These are phyloP conservation scores for Dendronephthya gigantea DNA, from an alignment of 64 coral and sea anemone species.

Conservation along the genomic window DNA sequence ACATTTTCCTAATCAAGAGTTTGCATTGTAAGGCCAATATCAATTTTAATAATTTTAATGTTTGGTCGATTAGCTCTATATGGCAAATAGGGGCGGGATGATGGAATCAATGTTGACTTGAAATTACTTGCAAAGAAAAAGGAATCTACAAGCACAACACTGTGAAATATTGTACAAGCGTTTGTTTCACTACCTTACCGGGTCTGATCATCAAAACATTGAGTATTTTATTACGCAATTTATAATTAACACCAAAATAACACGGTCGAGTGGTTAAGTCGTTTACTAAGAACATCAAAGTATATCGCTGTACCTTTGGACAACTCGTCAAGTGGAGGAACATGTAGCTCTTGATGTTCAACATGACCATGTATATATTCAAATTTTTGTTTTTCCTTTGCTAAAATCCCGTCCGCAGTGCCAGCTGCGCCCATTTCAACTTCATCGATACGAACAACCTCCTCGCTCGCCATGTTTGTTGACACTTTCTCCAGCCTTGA, in stretches of 20 bases:
- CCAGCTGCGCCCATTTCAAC: neutral
- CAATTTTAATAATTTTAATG: neutral
- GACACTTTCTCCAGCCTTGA: neutral
- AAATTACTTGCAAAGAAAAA: no score
- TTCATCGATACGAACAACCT: neutral
- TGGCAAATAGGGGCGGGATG: neutral
- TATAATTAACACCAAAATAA: no score
- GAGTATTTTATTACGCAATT: no score
- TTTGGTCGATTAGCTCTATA: neutral
- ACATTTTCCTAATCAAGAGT: no score
- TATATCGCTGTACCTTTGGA: constrained; percentile 41
- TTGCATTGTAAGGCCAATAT: no score
- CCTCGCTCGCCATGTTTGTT: neutral
- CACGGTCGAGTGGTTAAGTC: no score
- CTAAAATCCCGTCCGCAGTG: neutral
- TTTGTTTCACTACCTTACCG: no score
- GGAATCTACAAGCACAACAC: neutral
- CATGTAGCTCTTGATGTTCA: constrained; percentile 52
- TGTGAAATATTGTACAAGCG: neutral
- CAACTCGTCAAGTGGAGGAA: constrained; percentile 55
- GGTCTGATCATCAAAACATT: no score
- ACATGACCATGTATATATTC: constrained; percentile 27
- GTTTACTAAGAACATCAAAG: no score
- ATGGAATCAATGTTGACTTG: no score
- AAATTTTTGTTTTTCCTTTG: neutral